Evolutionary conservation across 30 jellyfish, hydroid and myxozoan genomes (phyloP).

Genomic region (Haliclystus octoradiatus): DNA sequence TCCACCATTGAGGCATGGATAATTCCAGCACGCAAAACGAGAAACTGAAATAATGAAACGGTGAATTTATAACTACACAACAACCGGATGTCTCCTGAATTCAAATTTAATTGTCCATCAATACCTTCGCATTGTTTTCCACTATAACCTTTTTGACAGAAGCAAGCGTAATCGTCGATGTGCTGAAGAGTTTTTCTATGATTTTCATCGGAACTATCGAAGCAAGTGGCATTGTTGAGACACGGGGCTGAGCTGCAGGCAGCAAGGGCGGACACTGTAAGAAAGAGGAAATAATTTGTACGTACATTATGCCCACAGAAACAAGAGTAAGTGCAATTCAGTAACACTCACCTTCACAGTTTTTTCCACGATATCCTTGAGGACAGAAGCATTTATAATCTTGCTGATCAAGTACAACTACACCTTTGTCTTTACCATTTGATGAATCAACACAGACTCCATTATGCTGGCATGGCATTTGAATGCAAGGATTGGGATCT

Average conservation of each 20-base stretch:
- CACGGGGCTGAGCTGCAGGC: slow-evolving; percentile 93
- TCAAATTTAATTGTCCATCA: no score
- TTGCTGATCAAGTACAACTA: slow-evolving; percentile 44
- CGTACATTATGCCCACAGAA: no score
- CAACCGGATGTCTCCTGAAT: no score
- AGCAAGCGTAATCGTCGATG: slow-evolving; percentile 79
- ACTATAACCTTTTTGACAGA: slow-evolving; percentile 61
- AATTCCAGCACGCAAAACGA: slow-evolving; percentile 56
- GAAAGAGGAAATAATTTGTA: background rate
- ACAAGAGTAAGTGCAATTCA: no score
- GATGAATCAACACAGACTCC: slow-evolving; percentile 72
- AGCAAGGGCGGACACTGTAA: slow-evolving; percentile 47
- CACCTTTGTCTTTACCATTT: slow-evolving; percentile 66
- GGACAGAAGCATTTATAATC: slow-evolving; percentile 85
- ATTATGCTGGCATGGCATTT: slow-evolving; percentile 57
- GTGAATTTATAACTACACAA: background rate
- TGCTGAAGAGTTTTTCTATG: slow-evolving; percentile 41
- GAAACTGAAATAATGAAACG: slow-evolving; percentile 22
- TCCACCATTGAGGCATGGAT: slow-evolving; percentile 78
- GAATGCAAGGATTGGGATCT: slow-evolving; percentile 68
- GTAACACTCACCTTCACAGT: slow-evolving; percentile 60
- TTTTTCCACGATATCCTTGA: slow-evolving; percentile 75
- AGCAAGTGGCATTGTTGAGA: slow-evolving; percentile 68
- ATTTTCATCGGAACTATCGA: slow-evolving; percentile 65
- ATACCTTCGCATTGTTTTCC: slow-evolving; percentile 76